phyloP scores from a whole-genome alignment of 1,140 invertebrate species.

The Pseudobourletiella spinata region DNA sequence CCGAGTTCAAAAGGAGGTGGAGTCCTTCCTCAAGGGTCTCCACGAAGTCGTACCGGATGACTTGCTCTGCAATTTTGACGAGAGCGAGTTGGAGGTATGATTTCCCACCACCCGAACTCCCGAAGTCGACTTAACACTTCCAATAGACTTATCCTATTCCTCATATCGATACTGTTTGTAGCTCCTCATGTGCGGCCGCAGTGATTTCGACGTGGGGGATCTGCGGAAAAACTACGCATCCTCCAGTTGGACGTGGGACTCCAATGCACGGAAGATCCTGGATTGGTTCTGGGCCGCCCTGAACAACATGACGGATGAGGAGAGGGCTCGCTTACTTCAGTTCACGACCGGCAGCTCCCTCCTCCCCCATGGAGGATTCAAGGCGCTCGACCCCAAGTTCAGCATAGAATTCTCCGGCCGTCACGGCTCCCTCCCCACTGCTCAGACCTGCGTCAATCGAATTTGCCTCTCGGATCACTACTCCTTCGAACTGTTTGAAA shows the following conservation, averaged over 20 bases:
- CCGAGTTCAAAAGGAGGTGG: conserved; percentile 70
- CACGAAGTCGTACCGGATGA: conserved; percentile 86
- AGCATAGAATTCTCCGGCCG: conserved; percentile 49
- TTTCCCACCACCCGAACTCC: neutral
- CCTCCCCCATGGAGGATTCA: conserved; percentile 78
- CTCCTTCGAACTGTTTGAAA: conserved; percentile 85
- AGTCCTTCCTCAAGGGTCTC: conserved; percentile 77
- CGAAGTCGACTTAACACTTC: neutral
- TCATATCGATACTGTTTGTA: conserved; percentile 3
- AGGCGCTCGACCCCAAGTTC: conserved; percentile 77
- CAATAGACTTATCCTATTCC: neutral
- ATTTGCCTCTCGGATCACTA: conserved; percentile 73
- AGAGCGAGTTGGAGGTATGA: conserved; percentile 85
- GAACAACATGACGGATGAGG: conserved; percentile 78
- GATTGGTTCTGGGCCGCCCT: conserved; percentile 93
- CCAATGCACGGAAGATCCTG: conserved; percentile 61
- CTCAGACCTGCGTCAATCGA: conserved; percentile 76
- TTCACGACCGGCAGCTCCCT: conserved; percentile 88
- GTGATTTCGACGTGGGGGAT: conserved; percentile 28
- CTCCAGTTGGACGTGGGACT: conserved; percentile 47
- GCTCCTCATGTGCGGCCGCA: conserved; percentile 32
- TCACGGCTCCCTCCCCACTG: conserved; percentile 80
- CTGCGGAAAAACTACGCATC: conserved; percentile 21
- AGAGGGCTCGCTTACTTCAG: conserved; percentile 83
- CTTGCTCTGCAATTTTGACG: conserved; percentile 86